Percentiles rank a stretch among this genome's conserved stretches.
These are phyloP conservation scores for Lymantria monacha DNA, from an alignment of 2,888 invertebrate species.

Conservation along the genomic window DNA sequence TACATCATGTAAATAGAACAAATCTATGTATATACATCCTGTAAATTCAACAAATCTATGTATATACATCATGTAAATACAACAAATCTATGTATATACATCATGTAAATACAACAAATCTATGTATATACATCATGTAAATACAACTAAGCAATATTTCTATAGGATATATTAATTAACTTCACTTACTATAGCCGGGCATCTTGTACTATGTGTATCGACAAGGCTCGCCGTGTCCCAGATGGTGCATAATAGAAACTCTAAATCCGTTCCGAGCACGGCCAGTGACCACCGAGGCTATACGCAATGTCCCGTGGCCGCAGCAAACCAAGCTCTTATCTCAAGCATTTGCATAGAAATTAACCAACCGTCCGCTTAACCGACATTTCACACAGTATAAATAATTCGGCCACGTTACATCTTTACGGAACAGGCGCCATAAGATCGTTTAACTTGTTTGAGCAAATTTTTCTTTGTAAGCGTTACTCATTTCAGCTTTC, in stretches of 20 bases:
- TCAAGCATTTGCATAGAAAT: constrained; percentile 75
- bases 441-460: constrained; percentile 14
- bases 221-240: constrained; percentile 24
- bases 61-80: no score
- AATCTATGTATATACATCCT: no score
- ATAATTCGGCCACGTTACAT: constrained; percentile 47
- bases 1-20: no score
- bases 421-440: constrained; percentile 16
- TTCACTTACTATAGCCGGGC: constrained; percentile 22
- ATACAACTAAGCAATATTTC: constrained; percentile 11
- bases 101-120: no score
- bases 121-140: no score
- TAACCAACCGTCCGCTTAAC: constrained; percentile 58
- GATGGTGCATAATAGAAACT: constrained; percentile 38
- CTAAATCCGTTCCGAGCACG: constrained; percentile 36
- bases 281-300: constrained; percentile 11
- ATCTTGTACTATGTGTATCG: constrained; percentile 22
- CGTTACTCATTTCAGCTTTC: constrained; percentile 7
- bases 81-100: no score
- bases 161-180: constrained; percentile 27
- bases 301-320: constrained; percentile 17
- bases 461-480: constrained; percentile 19
- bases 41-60: no score
- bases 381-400: constrained; percentile 71
- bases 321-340: constrained; percentile 33